Evolutionary conservation across 2,888 invertebrate species (phyloP).

Genomic region (Callimorpha dominula): DNA sequence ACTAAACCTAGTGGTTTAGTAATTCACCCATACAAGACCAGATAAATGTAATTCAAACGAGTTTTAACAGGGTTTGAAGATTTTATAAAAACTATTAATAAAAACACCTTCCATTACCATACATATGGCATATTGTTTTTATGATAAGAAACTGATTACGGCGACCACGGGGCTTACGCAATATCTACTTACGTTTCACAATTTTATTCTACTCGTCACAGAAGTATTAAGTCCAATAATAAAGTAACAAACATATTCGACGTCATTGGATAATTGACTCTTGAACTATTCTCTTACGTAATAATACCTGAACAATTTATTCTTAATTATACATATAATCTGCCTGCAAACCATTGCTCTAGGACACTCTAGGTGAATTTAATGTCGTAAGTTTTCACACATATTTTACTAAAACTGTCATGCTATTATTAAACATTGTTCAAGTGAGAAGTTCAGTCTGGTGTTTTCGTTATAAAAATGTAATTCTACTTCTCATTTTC

Average conservation of each 20-base stretch:
- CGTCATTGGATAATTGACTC: background rate
- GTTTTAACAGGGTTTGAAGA: background rate
- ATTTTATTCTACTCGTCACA: background rate
- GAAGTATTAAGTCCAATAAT: background rate
- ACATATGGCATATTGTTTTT: background rate
- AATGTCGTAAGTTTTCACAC: background rate
- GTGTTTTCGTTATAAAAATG: background rate
- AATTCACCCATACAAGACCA: no score
- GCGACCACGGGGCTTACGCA: background rate
- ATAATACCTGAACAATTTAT: background rate
- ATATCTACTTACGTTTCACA: background rate
- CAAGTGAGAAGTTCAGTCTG: background rate
- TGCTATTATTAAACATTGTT: background rate
- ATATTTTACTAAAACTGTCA: background rate
- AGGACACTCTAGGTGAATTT: background rate
- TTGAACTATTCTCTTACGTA: background rate
- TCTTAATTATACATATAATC: no score
- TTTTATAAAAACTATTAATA: background rate
- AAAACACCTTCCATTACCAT: background rate
- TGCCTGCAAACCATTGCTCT: no score
- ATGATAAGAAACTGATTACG: constrained; percentile 7
- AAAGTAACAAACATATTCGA: background rate
- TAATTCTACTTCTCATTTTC: no score
- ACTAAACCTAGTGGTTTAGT: no score
- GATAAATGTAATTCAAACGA: no score